Evolutionary conservation across 2,113 vertebrate genomes (phyloP), one percentile per base, ranked within the genome.

Genomic region (Pitta sordida): DNA sequence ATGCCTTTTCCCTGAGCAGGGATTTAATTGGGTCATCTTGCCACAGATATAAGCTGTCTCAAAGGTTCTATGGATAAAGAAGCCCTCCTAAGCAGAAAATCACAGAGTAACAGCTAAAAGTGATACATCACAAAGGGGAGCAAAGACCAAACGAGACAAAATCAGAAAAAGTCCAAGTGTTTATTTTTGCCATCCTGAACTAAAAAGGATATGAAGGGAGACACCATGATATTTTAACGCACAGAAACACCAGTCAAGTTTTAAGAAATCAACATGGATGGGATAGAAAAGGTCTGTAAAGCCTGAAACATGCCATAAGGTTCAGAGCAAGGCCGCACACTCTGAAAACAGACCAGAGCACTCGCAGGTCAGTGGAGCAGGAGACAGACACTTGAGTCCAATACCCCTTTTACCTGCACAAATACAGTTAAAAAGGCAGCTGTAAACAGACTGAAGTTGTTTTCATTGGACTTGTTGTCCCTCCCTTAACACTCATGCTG

Each of bases 361-460:
- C 29, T 37, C 0, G 0, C 37, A 81, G 55, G 59, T 30, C 29
- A 29, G 36, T 1, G 17, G 13, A 43, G 55, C 51, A 73, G 64
- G 32, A 60, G 11, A 26, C 18, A 51, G 68, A 48, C 15, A 27
- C 34, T 52, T 7, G 21, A 64, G 23, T 4, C 17, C 27, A 48
- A 39, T 8, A 34, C 26, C 7, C 30, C 21, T 77, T 52, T 32
- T 49, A 8, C 36, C 69, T 62, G 34, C 4, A 5, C 41, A 86
- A 32, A 44, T 63, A 27, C 4, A 46, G 53, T n/a, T 58, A n/a
- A 58, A 48, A 37, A 58, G 48, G 41, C 22, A 71, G 44, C 34
- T 64, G 71, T 51, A 81, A 81, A 81, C 36, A 60, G 7, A 37
- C 29, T 32, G 75, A 18, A 37, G 37, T 30, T n/a, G 46, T 59